A percentile compares a stretch with the other conserved stretches of the same genome.
Evolutionary conservation across 1,140 invertebrate genomes (phyloP).

Genomic region (Cydia fagiglandana): DNA sequence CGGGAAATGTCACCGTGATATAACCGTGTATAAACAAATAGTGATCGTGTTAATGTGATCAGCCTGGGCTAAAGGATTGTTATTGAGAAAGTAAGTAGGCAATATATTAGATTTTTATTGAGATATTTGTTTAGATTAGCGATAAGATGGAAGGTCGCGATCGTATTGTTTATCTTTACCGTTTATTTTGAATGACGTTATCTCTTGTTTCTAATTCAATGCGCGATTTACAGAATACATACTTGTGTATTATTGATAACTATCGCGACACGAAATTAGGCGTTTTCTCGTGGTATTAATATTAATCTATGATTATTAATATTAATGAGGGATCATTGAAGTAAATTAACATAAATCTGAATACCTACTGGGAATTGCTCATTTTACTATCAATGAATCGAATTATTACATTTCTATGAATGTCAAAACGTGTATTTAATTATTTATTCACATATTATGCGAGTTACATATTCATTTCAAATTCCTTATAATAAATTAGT

Average conservation of each 20-base stretch:
- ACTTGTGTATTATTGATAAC: background rate
- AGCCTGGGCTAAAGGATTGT: slow-evolving; percentile 60
- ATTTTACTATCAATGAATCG: background rate
- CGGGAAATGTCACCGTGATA: slow-evolving; percentile 55
- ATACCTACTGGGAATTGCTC: background rate
- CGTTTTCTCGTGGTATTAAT: background rate
- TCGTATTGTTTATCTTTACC: slow-evolving; percentile 57
- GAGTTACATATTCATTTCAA: background rate
- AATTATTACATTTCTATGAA: background rate
- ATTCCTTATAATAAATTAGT: slow-evolving; percentile 12
- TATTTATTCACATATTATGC: slow-evolving; percentile 12
- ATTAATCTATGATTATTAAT: background rate
- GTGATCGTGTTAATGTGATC: slow-evolving; percentile 54
- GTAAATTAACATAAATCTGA: slow-evolving; percentile 29
- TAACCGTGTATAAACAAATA: slow-evolving; percentile 50
- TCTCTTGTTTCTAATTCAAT: slow-evolving; percentile 33
- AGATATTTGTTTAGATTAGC: slow-evolving; percentile 41
- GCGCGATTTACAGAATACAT: background rate
- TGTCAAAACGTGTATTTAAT: background rate
- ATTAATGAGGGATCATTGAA: slow-evolving; percentile 19
- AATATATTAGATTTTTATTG: background rate
- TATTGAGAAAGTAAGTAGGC: slow-evolving; percentile 63
- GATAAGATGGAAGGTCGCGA: slow-evolving; percentile 49
- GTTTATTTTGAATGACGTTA: slow-evolving; percentile 45
- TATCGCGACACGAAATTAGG: background rate